These are phyloP conservation scores for Steinernema khuongi DNA, from an alignment of 1,140 invertebrate genomes.

Conservation along the genomic window DNA sequence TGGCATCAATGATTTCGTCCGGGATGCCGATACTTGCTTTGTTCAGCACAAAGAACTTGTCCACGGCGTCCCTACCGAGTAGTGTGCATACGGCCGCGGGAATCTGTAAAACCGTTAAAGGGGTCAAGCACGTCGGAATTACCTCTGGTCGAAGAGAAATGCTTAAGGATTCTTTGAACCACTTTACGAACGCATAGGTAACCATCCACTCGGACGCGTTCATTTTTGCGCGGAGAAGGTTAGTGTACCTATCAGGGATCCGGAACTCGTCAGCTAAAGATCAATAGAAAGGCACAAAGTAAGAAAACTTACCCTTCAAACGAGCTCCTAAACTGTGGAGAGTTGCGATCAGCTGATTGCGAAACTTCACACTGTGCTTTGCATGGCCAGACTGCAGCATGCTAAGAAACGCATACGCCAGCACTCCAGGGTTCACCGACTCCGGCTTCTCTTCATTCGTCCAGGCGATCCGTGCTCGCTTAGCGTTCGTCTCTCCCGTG, in stretches of 20 bases:
- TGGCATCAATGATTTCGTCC: not conserved
- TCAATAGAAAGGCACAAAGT: not conserved
- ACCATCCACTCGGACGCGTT: not conserved
- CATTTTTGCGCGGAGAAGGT: not conserved
- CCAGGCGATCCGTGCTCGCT: not conserved
- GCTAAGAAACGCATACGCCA: not conserved
- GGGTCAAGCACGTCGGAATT: not conserved
- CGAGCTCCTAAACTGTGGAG: not conserved
- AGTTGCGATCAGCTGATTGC: not conserved
- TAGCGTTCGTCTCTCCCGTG: not conserved
- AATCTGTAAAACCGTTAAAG: not conserved
- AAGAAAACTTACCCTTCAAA: not conserved
- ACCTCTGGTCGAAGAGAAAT: not conserved
- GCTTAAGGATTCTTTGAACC: not conserved
- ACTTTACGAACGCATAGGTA: not conserved
- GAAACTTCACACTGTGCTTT: not conserved
- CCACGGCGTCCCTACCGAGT: not conserved
- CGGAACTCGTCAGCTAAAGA: not conserved
- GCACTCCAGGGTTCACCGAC: not conserved
- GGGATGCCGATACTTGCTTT: not conserved
- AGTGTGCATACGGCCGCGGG: not conserved
- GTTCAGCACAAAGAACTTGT: not conserved
- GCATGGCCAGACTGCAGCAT: not conserved
- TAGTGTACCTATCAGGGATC: not conserved
- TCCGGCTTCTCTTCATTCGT: not conserved